phyloP scores from a whole-genome alignment of 2,113 vertebrate genomes.

The Onychorhynchus coronatus region DNA sequence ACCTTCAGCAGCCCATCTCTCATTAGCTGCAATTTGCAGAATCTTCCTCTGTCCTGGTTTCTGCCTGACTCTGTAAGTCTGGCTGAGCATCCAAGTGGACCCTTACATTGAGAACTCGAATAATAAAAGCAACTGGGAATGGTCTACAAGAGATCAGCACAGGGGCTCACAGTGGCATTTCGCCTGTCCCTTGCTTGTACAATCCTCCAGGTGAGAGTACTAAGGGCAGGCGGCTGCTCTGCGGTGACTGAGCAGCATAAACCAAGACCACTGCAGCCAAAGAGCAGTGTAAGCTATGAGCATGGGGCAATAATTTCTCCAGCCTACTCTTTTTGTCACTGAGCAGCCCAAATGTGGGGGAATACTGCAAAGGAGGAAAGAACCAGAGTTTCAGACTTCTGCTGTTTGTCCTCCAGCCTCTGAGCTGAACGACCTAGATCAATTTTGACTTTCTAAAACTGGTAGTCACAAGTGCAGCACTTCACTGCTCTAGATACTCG shows the following conservation, averaged over 20 bases:
- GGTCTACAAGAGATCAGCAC: background rate
- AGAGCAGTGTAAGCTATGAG: background rate
- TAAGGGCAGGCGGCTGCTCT: background rate
- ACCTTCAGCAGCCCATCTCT: background rate
- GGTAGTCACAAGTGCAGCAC: background rate
- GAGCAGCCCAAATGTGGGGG: background rate
- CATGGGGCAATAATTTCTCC: background rate
- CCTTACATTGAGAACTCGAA: fast-evolving
- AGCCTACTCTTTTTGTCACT: background rate
- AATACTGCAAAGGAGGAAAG: background rate
- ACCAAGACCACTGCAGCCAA: background rate
- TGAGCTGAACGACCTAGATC: background rate
- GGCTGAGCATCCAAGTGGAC: background rate
- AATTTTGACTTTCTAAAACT: background rate
- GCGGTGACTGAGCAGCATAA: background rate
- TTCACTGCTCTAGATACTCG: background rate
- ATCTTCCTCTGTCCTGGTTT: background rate
- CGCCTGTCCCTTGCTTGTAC: background rate
- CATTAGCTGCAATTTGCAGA: background rate
- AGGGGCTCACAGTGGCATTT: fast-evolving
- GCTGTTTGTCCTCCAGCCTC: background rate
- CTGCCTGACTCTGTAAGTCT: background rate
- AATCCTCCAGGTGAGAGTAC: background rate
- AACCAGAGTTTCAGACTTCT: background rate
- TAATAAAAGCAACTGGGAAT: background rate